Base-by-base conservation (phyloP, 1,140 invertebrate genomes). In the Lasioglossum albipes region DNA sequence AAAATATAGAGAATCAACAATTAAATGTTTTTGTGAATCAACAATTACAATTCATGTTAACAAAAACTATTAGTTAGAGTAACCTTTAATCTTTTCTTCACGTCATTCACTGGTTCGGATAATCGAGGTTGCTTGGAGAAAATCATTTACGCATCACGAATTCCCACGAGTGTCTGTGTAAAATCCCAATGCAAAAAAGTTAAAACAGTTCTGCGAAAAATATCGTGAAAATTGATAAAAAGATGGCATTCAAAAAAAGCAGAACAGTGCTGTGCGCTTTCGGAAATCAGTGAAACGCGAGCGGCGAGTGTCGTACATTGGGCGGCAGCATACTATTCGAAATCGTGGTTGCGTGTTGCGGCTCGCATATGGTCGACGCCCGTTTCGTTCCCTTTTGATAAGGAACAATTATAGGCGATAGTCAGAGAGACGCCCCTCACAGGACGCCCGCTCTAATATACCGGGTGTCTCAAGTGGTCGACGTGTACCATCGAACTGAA, bases 351-450 rank as follows among this genome's bases (percentile, higher is more conserved):
- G 61, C 49, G 68, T 72, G 80, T 82, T 20, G 64, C 59, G 54
- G 65, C 49, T 68, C 81, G 49, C 81, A 86, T 83, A 86, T 79
- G 85, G 81, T 78, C 81, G 75, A 75, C 72, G 86, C 82, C 79
- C 68, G 80, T 71, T 76, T 81, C 78, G 72, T 74, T 69, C 57
- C 70, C 73, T 72, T 79, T 86, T 71, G 86, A 87, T 87, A 87
- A 87, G 79, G 82, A 75, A 87, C 85, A 84, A 87, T 87, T 87
- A 87, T 87, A 81, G 81, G 61, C 82, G 82, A 87, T 87, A 87
- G 79, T 73, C 75, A 41, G 71, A 82, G 86, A 70, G 83, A 87
- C 86, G 79, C 86, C 86, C 82, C 79, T 78, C 65, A 22, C 20
- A 49, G 74, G 59, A 81, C 80, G 73, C 57, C 75, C 68, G 76